These are phyloP conservation scores for Lagria hirta DNA, from an alignment of 2,888 invertebrate species.

Conservation along the genomic window DNA sequence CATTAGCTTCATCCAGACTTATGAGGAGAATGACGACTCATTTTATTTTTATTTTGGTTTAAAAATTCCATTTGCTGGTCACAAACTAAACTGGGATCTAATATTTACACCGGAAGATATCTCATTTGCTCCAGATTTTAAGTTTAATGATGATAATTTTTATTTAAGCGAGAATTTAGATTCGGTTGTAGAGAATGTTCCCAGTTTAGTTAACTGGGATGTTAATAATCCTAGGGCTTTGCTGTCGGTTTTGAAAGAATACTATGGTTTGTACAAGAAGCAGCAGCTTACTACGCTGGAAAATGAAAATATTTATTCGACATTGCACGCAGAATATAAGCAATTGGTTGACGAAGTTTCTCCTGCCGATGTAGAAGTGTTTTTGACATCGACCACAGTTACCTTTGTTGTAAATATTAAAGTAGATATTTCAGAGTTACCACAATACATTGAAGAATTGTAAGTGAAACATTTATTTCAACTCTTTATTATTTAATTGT, in stretches of 20 bases:
- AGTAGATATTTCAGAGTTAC: conserved; percentile 59
- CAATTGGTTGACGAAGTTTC: conserved; percentile 61
- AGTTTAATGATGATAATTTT: conserved; percentile 71
- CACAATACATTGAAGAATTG: conserved; percentile 65
- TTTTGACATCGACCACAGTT: neutral
- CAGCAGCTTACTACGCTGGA: conserved; percentile 50
- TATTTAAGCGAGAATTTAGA: conserved; percentile 58
- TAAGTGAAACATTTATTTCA: conserved; percentile 60
- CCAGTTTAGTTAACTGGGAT: conserved; percentile 67
- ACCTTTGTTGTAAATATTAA: conserved; percentile 39
- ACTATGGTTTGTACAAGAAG: conserved; percentile 63
- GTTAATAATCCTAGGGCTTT: conserved; percentile 61
- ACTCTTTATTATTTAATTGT: conserved; percentile 69
- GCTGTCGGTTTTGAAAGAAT: conserved; percentile 62
- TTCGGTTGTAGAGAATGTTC: conserved; percentile 58
- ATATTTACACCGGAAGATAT: conserved; percentile 61
- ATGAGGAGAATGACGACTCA: too few relatives aligned
- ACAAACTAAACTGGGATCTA: conserved; percentile 68
- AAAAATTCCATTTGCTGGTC: conserved; percentile 70
- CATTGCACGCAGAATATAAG: conserved; percentile 65
- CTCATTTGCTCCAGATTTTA: conserved; percentile 69
- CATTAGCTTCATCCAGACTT: too few relatives aligned
- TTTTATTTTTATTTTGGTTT: too few relatives aligned
- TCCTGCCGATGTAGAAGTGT: conserved; percentile 29
- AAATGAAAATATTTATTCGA: conserved; percentile 57